Percentiles rank a stretch among this genome's conserved stretches.
These are phyloP conservation scores for Torymus texanus DNA, from an alignment of 2,888 invertebrate genomes.

Conservation along the genomic window DNA sequence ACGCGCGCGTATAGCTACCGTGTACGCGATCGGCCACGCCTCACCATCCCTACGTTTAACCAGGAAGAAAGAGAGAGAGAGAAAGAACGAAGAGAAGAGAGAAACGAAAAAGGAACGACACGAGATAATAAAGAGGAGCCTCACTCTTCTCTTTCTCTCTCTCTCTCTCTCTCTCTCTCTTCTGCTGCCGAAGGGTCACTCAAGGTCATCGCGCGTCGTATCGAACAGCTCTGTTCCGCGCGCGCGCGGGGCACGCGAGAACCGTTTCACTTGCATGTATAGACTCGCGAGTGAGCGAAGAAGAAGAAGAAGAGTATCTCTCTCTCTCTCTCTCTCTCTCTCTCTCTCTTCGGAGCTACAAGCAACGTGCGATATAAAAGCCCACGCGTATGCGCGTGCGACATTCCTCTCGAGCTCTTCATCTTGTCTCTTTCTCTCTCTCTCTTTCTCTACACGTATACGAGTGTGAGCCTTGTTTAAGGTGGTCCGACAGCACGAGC, in stretches of 20 bases:
- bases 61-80: constrained; percentile 6
- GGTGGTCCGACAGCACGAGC: constrained; percentile 29
- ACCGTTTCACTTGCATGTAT: constrained; percentile 6
- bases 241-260: constrained; percentile 24
- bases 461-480: constrained; percentile 16
- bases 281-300: neutral
- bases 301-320: too few species aligned
- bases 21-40: neutral
- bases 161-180: neutral
- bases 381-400: constrained; percentile 56
- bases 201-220: constrained; percentile 60
- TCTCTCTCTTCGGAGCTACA: neutral
- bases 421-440: constrained; percentile 28
- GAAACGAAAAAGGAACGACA: neutral
- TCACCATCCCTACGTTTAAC: constrained; percentile 3
- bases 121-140: constrained; percentile 32
- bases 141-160: neutral
- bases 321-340: neutral
- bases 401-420: constrained; percentile 58
- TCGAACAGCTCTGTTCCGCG: constrained; percentile 8
- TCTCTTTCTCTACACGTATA: constrained; percentile 10
- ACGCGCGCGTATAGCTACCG: neutral
- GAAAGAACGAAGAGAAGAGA: neutral
- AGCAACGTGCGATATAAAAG: constrained; percentile 46
- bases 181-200: constrained; percentile 58